phyloP scores from a whole-genome alignment of 2,797 vertebrate species.

The Onychomys arenicola region DNA sequence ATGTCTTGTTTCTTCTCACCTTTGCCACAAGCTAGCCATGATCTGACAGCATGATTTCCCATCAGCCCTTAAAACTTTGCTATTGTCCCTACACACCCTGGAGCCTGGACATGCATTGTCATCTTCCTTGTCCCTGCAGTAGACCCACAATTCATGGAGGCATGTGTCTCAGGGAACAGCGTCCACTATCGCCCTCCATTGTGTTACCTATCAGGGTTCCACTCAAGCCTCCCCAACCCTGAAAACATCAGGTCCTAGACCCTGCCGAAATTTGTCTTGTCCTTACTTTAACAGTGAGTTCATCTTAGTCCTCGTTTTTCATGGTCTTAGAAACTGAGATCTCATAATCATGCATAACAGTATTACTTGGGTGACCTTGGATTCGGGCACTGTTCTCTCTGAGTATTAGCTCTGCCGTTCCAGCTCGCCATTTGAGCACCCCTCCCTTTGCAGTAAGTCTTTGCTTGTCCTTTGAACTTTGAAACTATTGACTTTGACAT shows the following conservation, averaged over 20 bases:
- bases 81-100: neutral
- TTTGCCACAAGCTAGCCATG: neutral
- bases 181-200: fast-evolving
- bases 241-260: neutral
- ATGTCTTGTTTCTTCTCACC: neutral
- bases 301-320: neutral
- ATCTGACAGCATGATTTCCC: neutral
- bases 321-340: neutral
- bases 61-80: neutral
- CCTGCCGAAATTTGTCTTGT: neutral
- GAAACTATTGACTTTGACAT: neutral
- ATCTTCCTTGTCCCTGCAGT: neutral
- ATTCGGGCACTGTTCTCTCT: neutral
- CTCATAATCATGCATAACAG: neutral
- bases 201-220: neutral
- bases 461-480: neutral
- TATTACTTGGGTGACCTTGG: neutral
- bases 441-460: neutral
- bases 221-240: neutral
- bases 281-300: neutral
- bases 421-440: neutral
- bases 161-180: neutral
- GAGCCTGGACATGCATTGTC: neutral
- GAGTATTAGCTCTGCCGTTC: neutral
- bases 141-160: neutral